These are phyloP conservation scores for Neogobius melanostomus DNA, from an alignment of 2,113 vertebrate genomes.

Conservation along the genomic window DNA sequence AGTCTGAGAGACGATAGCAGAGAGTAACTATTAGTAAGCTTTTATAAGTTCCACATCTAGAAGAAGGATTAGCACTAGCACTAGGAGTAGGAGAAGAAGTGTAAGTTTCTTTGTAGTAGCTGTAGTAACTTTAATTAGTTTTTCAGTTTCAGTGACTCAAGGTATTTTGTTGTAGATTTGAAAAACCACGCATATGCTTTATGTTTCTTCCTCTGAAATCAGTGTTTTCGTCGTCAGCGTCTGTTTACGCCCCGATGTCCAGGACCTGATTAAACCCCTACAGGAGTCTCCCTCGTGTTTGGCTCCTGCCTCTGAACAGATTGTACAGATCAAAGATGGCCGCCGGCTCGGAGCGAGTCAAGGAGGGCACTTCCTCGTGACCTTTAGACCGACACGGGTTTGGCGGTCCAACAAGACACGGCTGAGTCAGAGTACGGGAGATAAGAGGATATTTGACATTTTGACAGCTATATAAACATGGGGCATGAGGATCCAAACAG, in stretches of 20 bases:
- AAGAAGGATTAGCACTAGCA: no score
- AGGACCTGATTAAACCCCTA: conserved; percentile 31
- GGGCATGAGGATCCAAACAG: not conserved
- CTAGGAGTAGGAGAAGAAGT: no score
- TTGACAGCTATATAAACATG: not conserved
- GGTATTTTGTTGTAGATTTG: no score
- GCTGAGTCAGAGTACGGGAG: conserved; percentile 17
- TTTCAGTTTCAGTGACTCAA: no score
- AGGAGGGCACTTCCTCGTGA: conserved; percentile 41
- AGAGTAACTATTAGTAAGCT: no score
- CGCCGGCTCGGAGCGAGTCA: conserved; percentile 50
- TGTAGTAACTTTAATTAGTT: no score
- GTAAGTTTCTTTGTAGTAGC: no score
- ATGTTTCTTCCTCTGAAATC: not conserved
- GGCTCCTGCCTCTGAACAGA: conserved; percentile 32
- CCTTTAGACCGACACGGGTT: conserved; percentile 42
- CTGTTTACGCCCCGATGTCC: conserved; percentile 44
- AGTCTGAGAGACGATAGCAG: no score
- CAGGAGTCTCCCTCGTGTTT: conserved; percentile 27
- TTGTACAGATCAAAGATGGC: conserved; percentile 56
- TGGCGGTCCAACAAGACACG: conserved; percentile 9
- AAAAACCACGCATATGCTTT: no score
- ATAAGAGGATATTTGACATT: not conserved
- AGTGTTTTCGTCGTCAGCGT: conserved; percentile 24
- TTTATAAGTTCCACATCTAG: no score